Evolutionary conservation across 2,797 vertebrate species (phyloP).

Genomic region (Selene dorsalis): DNA sequence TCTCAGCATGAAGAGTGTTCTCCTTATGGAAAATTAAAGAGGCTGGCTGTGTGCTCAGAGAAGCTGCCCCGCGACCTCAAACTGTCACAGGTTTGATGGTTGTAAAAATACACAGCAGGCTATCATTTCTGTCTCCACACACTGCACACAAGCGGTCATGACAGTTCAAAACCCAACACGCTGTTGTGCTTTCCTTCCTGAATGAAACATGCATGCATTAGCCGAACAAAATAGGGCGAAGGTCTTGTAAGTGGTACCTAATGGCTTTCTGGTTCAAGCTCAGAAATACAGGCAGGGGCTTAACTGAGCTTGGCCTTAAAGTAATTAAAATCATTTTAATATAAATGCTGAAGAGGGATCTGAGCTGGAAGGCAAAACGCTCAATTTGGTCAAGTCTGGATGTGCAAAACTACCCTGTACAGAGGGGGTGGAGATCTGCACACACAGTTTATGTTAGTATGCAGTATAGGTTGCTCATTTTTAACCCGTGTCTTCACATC

Average conservation of each 20-base stretch:
- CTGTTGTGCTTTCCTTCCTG: background rate
- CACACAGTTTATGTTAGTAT: too few species aligned
- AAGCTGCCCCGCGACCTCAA: slow-evolving; percentile 18
- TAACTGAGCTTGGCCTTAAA: background rate
- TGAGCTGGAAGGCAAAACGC: too few species aligned
- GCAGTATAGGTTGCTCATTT: too few species aligned
- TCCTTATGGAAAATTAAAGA: slow-evolving; percentile 30
- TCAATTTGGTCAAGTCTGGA: too few species aligned
- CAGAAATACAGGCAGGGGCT: too few species aligned
- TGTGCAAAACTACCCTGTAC: too few species aligned
- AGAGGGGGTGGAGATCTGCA: too few species aligned
- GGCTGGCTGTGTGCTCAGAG: background rate
- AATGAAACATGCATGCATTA: background rate
- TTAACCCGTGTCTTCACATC: too few species aligned
- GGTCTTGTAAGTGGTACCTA: background rate
- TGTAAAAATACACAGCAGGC: background rate
- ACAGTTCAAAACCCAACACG: background rate
- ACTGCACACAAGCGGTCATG: background rate
- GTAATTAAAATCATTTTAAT: background rate
- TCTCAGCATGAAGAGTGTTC: slow-evolving; percentile 3
- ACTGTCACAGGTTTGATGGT: slow-evolving; percentile 43
- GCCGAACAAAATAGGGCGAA: background rate
- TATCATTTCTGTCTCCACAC: slow-evolving; percentile 1
- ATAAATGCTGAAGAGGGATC: background rate
- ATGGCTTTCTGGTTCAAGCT: background rate